phyloP scores from a whole-genome alignment of 2,113 vertebrate genomes.

The Fulmarus glacialis region DNA sequence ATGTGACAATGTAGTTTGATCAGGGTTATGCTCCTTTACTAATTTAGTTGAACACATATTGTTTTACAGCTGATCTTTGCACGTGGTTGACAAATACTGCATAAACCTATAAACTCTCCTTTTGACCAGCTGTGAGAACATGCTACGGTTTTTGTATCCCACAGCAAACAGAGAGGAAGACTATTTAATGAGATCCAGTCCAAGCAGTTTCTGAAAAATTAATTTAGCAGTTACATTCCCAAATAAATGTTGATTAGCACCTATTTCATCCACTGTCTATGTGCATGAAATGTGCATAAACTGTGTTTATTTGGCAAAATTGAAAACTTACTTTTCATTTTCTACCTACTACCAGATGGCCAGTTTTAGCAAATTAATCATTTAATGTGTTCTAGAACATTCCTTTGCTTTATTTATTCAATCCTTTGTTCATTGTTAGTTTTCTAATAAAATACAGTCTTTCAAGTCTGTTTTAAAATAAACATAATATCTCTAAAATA shows the following conservation, averaged over 20 bases:
- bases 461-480: constrained; percentile 44
- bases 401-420: constrained; percentile 32
- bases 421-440: constrained; percentile 32
- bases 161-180: constrained; percentile 4
- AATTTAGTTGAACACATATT: background rate
- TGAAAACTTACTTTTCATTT: constrained; percentile 36
- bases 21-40: background rate
- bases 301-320: background rate
- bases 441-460: constrained; percentile 40
- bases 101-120: constrained; percentile 12
- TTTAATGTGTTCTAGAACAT: constrained; percentile 54
- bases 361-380: constrained; percentile 38
- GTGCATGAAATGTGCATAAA: background rate
- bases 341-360: constrained; percentile 11
- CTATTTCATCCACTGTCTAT: background rate
- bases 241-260: constrained; percentile 55
- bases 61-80: constrained; percentile 56
- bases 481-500: constrained; percentile 11
- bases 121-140: constrained; percentile 40
- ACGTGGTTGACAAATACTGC: constrained; percentile 56
- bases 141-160: background rate
- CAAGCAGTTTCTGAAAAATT: constrained; percentile 38
- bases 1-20: background rate
- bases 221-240: constrained; percentile 31
- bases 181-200: constrained; percentile 43